Percentiles rank a stretch among this genome's conserved stretches.
Evolutionary conservation across 2,888 invertebrate species (phyloP).

Genomic region (Mythimna albipuncta): DNA sequence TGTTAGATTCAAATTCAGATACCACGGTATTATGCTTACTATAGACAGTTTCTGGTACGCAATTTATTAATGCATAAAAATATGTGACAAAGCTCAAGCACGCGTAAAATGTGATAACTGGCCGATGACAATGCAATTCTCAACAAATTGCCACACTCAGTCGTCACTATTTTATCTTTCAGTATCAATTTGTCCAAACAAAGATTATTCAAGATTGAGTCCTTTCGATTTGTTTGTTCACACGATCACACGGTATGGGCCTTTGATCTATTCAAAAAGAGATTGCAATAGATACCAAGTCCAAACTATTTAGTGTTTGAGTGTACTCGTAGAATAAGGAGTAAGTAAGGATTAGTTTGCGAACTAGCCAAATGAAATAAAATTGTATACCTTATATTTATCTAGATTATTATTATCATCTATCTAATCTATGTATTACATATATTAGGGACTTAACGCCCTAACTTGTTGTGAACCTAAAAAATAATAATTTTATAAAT

Average conservation of each 20-base stretch:
- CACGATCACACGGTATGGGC: neutral
- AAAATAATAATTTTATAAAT: conserved; percentile 28
- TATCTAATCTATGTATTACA: neutral
- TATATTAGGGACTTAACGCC: neutral
- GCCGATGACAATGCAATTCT: neutral
- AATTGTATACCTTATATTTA: neutral
- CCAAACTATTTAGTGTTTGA: neutral
- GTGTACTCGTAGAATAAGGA: neutral
- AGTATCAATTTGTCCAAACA: neutral
- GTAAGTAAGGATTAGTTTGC: neutral
- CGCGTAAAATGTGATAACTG: neutral
- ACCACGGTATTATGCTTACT: too few species aligned
- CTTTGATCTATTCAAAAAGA: conserved; percentile 1
- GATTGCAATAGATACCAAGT: conserved; percentile 4
- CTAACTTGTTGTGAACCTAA: neutral
- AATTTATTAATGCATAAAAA: neutral
- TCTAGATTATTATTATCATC: neutral
- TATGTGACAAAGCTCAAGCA: neutral
- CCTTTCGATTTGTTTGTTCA: conserved; percentile 8
- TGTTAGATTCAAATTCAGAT: too few species aligned
- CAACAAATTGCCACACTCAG: neutral
- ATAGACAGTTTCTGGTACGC: neutral
- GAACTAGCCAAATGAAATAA: neutral
- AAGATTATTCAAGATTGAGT: neutral
- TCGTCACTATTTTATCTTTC: neutral